phyloP scores from a whole-genome alignment of 2,888 invertebrate species.

The Tridacna crocea region DNA sequence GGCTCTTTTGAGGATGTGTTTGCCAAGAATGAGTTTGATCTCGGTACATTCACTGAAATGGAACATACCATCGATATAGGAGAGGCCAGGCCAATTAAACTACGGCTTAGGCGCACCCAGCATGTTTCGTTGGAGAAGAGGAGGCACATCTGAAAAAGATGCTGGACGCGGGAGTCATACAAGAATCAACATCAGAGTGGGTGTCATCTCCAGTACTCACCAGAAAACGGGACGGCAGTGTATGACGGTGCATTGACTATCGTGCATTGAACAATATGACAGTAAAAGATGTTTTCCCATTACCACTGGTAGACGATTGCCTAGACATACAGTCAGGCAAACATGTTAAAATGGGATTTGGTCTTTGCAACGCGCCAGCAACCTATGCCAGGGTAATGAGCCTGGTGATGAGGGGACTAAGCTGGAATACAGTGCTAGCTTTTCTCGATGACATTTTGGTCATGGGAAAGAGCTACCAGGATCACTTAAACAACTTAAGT shows the following conservation, averaged over 20 bases:
- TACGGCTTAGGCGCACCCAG: constrained; percentile 51
- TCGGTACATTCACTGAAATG: constrained; percentile 44
- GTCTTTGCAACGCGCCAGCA: too few relatives aligned
- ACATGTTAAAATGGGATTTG: too few relatives aligned
- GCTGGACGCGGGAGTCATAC: constrained; percentile 48
- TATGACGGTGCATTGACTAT: constrained; percentile 57
- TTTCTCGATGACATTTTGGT: constrained; percentile 62
- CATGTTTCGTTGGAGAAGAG: constrained; percentile 48
- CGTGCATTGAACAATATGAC: constrained; percentile 47
- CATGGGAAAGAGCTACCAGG: constrained; percentile 36
- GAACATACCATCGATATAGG: constrained; percentile 52
- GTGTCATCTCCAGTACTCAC: too few relatives aligned
- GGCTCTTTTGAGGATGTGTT: constrained; percentile 43
- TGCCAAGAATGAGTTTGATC: too few relatives aligned
- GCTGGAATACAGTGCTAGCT: constrained; percentile 52
- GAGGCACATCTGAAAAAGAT: constrained; percentile 49
- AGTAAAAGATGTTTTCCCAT: constrained; percentile 52
- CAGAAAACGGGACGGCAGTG: constrained; percentile 38
- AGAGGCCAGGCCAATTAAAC: constrained; percentile 38
- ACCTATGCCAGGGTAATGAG: too few relatives aligned
- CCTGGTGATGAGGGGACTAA: constrained; percentile 54
- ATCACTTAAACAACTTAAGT: constrained; percentile 43
- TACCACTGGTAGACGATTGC: constrained; percentile 52
- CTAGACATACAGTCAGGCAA: constrained; percentile 52
- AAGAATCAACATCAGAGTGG: too few relatives aligned